phyloP scores from a whole-genome alignment of 2,113 vertebrate species.

The Phalacrocorax pelagicus region DNA sequence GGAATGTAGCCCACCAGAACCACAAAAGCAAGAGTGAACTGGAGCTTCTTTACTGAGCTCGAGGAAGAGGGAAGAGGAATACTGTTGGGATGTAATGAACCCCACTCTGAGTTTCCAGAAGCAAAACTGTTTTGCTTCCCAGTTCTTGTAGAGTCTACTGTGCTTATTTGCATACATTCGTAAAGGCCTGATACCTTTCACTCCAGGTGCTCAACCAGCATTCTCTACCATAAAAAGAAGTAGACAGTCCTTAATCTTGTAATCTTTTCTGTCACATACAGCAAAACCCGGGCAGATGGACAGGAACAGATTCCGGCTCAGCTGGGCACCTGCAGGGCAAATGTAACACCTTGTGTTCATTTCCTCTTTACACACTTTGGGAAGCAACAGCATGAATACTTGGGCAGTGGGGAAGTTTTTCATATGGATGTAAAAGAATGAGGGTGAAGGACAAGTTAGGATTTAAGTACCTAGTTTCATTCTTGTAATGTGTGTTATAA shows the following conservation, averaged over 20 bases:
- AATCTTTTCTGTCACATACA: conserved; percentile 22
- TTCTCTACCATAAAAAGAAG: neutral
- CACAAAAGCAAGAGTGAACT: neutral
- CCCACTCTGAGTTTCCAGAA: neutral
- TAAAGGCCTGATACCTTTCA: neutral
- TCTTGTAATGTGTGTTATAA: neutral
- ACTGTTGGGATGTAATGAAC: neutral
- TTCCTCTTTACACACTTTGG: neutral
- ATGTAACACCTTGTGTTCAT: conserved; percentile 41
- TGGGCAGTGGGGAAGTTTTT: neutral
- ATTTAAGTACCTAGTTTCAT: neutral
- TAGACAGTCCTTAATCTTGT: neutral
- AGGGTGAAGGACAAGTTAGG: neutral
- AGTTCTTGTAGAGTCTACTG: neutral
- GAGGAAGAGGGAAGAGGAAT: neutral
- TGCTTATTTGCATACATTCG: neutral
- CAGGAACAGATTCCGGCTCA: conserved; percentile 28
- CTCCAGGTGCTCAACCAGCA: neutral
- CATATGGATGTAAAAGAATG: neutral
- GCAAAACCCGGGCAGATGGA: conserved; percentile 27
- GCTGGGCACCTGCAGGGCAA: conserved; percentile 56
- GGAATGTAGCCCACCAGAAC: neutral
- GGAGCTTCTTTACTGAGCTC: neutral
- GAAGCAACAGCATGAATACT: neutral
- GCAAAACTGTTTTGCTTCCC: neutral